A percentile compares a stretch with the other conserved stretches of the same genome.
Evolutionary conservation across 1,140 invertebrate genomes (phyloP).

Genomic region (Epicauta chinensis): DNA sequence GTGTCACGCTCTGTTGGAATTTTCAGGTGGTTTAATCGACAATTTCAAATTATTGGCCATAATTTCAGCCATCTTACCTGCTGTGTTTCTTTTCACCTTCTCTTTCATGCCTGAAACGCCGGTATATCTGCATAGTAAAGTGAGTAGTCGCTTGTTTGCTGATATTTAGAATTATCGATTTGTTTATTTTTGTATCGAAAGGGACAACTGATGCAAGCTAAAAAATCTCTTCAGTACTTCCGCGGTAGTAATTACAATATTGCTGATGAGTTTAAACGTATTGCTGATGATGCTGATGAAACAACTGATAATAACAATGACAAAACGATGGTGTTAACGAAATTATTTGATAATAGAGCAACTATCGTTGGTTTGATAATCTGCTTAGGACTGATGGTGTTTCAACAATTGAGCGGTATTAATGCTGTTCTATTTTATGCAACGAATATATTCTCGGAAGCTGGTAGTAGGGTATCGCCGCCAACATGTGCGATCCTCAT

Average conservation of each 20-base stretch:
- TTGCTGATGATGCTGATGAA: constrained; percentile 34
- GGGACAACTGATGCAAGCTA: constrained; percentile 47
- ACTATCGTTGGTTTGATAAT: constrained; percentile 61
- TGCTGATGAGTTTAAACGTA: constrained; percentile 39
- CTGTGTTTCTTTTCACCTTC: constrained; percentile 59
- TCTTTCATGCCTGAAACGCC: constrained; percentile 78
- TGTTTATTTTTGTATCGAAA: constrained; percentile 44
- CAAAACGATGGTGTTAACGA: too few relatives aligned
- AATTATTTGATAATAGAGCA: constrained; percentile 43
- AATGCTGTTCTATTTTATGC: constrained; percentile 80
- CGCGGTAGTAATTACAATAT: constrained; percentile 47
- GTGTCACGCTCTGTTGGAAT: too few relatives aligned
- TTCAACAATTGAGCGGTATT: constrained; percentile 73
- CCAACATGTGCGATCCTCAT: constrained; percentile 65
- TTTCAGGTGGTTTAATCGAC: constrained; percentile 50
- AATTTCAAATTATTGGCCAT: constrained; percentile 60
- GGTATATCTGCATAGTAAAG: constrained; percentile 46
- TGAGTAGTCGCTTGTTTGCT: too few relatives aligned
- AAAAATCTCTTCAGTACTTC: constrained; percentile 45
- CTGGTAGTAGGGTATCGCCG: constrained; percentile 50
- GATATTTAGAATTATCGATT: too few relatives aligned
- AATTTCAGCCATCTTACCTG: constrained; percentile 58
- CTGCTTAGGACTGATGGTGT: constrained; percentile 61
- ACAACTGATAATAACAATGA: neutral
- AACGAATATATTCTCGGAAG: constrained; percentile 59